Conservation (phyloP, 1,140 invertebrate species). For the Drosophila ficusphila region DNA sequence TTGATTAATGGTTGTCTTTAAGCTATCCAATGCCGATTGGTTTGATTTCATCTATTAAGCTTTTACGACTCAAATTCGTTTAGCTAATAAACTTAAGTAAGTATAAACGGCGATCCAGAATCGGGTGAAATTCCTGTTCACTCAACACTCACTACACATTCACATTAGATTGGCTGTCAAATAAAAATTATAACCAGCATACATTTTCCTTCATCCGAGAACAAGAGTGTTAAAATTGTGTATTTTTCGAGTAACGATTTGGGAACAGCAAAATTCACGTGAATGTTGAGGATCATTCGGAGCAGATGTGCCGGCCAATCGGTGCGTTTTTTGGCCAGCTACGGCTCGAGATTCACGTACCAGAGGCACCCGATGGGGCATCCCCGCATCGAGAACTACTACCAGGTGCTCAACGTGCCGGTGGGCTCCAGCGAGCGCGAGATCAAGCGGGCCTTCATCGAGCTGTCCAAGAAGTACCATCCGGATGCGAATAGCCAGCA, state of each 20-base stretch:
- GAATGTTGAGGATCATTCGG: conserved; percentile 34
- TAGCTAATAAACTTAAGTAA: background rate
- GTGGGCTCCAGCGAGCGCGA: conserved; percentile 30
- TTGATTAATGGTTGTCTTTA: no score
- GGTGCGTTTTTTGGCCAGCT: conserved; percentile 27
- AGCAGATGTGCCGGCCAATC: background rate
- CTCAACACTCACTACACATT: background rate
- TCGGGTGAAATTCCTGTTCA: background rate
- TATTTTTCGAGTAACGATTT: conserved; percentile 11
- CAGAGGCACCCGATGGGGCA: background rate
- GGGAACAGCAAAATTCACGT: conserved; percentile 23
- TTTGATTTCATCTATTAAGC: no score
- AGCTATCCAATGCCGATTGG: no score
- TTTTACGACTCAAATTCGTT: no score
- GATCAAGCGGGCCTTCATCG: conserved; percentile 55
- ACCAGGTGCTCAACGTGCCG: conserved; percentile 59
- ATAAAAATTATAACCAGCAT: conserved; percentile 7
- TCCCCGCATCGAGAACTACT: conserved; percentile 29
- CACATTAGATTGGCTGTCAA: conserved; percentile 13
- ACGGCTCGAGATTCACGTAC: conserved; percentile 9
- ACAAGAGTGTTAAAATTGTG: conserved; percentile 5
- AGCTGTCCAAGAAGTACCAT: conserved; percentile 65
- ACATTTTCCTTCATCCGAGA: conserved; percentile 7
- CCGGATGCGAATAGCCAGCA: conserved; percentile 35
- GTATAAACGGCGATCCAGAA: no score